Evolutionary conservation across 2,888 invertebrate genomes (phyloP).

Genomic region (Pherbina coryleti): DNA sequence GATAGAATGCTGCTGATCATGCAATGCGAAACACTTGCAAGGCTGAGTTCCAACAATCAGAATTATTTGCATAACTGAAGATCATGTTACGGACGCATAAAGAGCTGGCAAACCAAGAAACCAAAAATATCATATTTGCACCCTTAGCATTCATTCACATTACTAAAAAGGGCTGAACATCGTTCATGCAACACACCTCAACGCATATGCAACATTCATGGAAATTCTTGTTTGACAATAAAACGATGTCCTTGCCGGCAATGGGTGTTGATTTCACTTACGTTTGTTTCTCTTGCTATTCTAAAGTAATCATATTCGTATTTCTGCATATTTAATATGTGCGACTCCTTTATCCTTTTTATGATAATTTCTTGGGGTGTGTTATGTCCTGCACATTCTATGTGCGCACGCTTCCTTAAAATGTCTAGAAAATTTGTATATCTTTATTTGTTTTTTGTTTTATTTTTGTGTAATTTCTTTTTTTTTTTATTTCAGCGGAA

Average conservation of each 20-base stretch:
- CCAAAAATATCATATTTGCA: constrained; percentile 4
- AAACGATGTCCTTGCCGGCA: constrained; percentile 12
- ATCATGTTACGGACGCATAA: constrained; percentile 31
- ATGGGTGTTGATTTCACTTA: constrained; percentile 38
- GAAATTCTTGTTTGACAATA: constrained; percentile 15
- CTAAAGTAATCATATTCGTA: constrained; percentile 12
- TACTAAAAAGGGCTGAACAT: background rate
- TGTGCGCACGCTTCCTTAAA: constrained; percentile 19
- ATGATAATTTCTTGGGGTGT: constrained; percentile 33
- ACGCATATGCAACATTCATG: background rate
- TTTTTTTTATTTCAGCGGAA: constrained; percentile 35
- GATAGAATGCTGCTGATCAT: background rate
- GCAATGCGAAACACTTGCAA: constrained; percentile 21
- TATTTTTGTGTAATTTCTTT: background rate
- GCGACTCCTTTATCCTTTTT: constrained; percentile 18
- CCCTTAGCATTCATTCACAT: background rate
- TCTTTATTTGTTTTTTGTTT: background rate
- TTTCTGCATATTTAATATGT: constrained; percentile 25
- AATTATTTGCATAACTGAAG: constrained; percentile 27
- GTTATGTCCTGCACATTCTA: constrained; percentile 36
- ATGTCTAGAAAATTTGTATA: constrained; percentile 6
- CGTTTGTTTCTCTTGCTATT: background rate
- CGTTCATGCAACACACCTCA: background rate
- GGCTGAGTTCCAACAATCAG: background rate
- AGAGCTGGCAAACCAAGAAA: background rate